These are phyloP conservation scores for Hofmannophila pseudospretella DNA, from an alignment of 2,888 invertebrate genomes.

Conservation along the genomic window DNA sequence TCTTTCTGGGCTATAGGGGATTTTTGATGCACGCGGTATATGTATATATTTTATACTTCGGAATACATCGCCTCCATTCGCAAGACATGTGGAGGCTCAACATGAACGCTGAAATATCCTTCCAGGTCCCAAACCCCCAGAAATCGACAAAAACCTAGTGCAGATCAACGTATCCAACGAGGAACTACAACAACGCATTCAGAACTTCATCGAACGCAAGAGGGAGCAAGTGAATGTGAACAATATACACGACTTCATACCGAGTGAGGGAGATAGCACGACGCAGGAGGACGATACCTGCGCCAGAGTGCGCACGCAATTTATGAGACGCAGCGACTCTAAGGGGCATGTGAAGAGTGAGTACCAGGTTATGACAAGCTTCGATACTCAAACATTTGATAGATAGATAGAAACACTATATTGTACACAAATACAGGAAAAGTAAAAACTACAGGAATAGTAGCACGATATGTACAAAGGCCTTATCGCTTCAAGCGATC, in stretches of 20 bases:
- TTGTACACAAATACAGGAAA: too few species aligned
- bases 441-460: too few species aligned
- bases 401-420: too few species aligned
- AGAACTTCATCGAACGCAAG: constrained; percentile 86
- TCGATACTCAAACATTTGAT: too few species aligned
- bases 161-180: constrained; percentile 83
- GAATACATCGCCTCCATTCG: too few species aligned
- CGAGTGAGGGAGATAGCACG: constrained; percentile 35
- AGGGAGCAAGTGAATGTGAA: constrained; percentile 82
- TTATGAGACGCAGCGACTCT: constrained; percentile 83
- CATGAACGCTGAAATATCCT: too few species aligned
- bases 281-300: constrained; percentile 79
- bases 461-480: too few species aligned
- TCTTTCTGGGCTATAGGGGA: too few species aligned
- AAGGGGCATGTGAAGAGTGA: constrained; percentile 89
- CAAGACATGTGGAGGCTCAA: too few species aligned
- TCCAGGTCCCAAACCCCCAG: constrained; percentile 8
- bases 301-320: constrained; percentile 86
- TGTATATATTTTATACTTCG: too few species aligned
- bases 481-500: too few species aligned
- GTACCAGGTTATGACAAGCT: constrained; percentile 11
- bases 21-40: too few species aligned
- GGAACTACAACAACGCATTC: constrained; percentile 83
- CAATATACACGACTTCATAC: constrained; percentile 87
- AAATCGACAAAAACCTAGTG: constrained; percentile 63